phyloP scores from a whole-genome alignment of 2,888 invertebrate genomes.

The Automeris io region DNA sequence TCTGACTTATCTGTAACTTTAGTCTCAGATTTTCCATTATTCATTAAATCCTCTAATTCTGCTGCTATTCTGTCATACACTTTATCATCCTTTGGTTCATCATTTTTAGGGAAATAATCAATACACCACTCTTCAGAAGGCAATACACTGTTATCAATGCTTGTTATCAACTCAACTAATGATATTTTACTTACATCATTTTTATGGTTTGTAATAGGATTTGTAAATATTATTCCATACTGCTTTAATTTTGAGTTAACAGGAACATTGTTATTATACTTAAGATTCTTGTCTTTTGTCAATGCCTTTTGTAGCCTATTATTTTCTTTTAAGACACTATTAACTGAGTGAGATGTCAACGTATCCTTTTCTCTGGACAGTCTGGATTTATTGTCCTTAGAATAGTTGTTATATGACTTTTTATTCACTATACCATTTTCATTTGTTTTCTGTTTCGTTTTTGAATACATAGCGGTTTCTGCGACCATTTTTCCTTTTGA shows the following conservation, averaged over 20 bases:
- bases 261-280: slow-evolving; percentile 23
- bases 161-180: slow-evolving; percentile 47
- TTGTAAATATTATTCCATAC: slow-evolving; percentile 56
- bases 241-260: slow-evolving; percentile 37
- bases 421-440: slow-evolving; percentile 70
- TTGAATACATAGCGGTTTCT: slow-evolving; percentile 31
- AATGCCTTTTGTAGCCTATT: slow-evolving; percentile 46
- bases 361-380: slow-evolving; percentile 27
- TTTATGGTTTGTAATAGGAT: slow-evolving; percentile 36
- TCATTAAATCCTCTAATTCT: slow-evolving; percentile 69
- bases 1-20: slow-evolving; percentile 49
- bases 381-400: slow-evolving; percentile 36
- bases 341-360: slow-evolving; percentile 22
- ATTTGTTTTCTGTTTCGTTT: slow-evolving; percentile 53
- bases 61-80: slow-evolving; percentile 72
- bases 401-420: slow-evolving; percentile 39
- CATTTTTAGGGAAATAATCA: slow-evolving; percentile 60
- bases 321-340: slow-evolving; percentile 58
- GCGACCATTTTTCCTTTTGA: slow-evolving; percentile 40
- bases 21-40: slow-evolving; percentile 47
- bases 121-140: slow-evolving; percentile 67
- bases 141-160: slow-evolving; percentile 46
- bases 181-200: slow-evolving; percentile 40
- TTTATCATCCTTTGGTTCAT: slow-evolving; percentile 64
- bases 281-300: slow-evolving; percentile 35